Evolutionary conservation across 1,140 invertebrate genomes (phyloP).

Genomic region (Bilobella aurantiaca): DNA sequence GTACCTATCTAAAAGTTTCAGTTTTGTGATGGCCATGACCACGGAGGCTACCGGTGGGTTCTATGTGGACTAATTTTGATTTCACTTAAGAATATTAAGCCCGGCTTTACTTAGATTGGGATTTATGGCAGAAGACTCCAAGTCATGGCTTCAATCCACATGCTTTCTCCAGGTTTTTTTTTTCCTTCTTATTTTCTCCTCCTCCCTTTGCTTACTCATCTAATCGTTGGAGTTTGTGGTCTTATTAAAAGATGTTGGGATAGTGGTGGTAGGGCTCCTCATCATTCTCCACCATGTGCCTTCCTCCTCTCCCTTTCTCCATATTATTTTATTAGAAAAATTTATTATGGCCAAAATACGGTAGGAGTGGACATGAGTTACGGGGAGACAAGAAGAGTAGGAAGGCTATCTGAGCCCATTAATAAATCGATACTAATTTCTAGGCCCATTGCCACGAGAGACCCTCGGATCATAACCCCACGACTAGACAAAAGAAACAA

Average conservation of each 20-base stretch:
- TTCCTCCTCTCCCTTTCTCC: background rate
- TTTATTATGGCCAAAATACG: background rate
- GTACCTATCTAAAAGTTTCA: background rate
- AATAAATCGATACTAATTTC: slow-evolving; percentile 35
- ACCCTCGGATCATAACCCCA: background rate
- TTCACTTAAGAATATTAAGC: slow-evolving; percentile 15
- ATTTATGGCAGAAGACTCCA: slow-evolving; percentile 1
- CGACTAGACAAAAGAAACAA: background rate
- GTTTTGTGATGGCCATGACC: background rate
- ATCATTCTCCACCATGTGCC: background rate
- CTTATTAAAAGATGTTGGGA: background rate
- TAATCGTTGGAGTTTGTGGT: background rate
- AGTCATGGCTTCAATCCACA: background rate
- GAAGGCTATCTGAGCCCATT: no score
- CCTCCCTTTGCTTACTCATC: no score
- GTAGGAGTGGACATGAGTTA: background rate
- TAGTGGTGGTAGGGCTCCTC: no score
- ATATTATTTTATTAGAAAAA: slow-evolving; percentile 1
- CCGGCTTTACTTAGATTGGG: slow-evolving; percentile 2
- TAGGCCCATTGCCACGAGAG: background rate
- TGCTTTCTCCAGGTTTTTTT: no score
- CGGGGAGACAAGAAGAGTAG: background rate
- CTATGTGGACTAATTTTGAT: slow-evolving; percentile 6
- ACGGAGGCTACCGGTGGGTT: background rate
- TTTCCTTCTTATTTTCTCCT: no score